Evolutionary conservation across 2,113 vertebrate genomes (phyloP), one percentile per base, ranked within the genome.

Genomic region (Beaufortia kweichowensis): DNA sequence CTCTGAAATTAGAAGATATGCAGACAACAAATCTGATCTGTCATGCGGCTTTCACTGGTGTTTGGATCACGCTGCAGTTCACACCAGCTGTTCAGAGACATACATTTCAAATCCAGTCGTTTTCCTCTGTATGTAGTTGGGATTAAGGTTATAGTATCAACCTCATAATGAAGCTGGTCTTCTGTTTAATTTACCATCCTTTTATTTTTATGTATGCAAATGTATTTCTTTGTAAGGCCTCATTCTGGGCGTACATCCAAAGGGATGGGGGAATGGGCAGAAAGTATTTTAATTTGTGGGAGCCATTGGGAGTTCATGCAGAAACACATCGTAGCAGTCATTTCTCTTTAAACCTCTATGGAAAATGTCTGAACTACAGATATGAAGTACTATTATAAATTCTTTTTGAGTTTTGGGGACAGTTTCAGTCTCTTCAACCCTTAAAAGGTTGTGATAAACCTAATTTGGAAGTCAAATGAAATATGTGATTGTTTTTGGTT

Each of bases 201-300:
- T 59, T 57, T 4, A 41, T 14, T 26, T 77, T 76, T 67, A 81
- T 75, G 56, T 59, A 73, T 76, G 66, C 63, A 74, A 62, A 77
- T 79, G 43, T 66, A 29, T 77, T 59, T 61, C 56, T 74, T 57
- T 9, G 35, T 66, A 55, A 33, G 3, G 46, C 23, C 56, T 46
- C 33, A 26, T 69, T 82, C 71, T 83, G 79, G 81, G 77, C 72
- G 4, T 8, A 21, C 48, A 57, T 82, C 82, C 80, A 85, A 53
- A 46, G 33, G 31, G 35, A 43, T 66, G 33, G 63, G 48, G 2
- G 7, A 1, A 12, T 21, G 55, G 39, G 46, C 64, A 73, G 69
- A 77, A 81, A 64, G 66, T 81, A 79, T 85, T 80, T 77, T 69
- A 64, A 81, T 79, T 80, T 79, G 53, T 75, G 53, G 29, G 41